Conservation (phyloP, 1,140 invertebrate species). For the Formica exsecta region DNA sequence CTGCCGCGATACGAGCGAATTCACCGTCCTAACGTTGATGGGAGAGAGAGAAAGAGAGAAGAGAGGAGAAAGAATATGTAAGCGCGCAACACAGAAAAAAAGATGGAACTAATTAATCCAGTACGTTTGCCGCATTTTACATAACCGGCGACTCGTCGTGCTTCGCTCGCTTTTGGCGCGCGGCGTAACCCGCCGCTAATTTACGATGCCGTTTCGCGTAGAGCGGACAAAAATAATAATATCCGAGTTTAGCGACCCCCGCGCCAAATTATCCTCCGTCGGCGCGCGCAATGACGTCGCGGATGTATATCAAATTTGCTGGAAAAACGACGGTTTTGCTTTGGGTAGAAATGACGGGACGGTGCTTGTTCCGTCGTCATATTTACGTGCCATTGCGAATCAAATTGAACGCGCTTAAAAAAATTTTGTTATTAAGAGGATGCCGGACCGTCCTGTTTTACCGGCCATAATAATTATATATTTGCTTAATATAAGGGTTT, state of each 20-base stretch:
- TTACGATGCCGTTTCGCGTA: constrained; percentile 25
- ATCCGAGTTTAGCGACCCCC: constrained; percentile 11
- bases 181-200: constrained; percentile 6
- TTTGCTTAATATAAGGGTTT: no score
- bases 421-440: background rate
- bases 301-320: background rate
- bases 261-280: constrained; percentile 29
- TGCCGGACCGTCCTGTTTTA: no score
- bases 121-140: constrained; percentile 51
- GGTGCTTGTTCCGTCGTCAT: background rate
- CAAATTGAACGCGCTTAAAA: background rate
- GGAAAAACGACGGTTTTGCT: background rate
- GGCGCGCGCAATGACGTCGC: constrained; percentile 16
- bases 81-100: constrained; percentile 18
- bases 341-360: no score
- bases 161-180: constrained; percentile 22
- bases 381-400: background rate
- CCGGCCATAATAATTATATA: no score
- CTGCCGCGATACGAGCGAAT: background rate
- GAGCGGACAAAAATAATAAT: constrained; percentile 21
- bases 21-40: background rate
- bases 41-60: background rate
- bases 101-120: constrained; percentile 52
- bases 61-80: background rate
- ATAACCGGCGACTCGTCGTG: constrained; percentile 43